Conservation (phyloP, 2,113 vertebrate species). For the Rallus limicola region DNA sequence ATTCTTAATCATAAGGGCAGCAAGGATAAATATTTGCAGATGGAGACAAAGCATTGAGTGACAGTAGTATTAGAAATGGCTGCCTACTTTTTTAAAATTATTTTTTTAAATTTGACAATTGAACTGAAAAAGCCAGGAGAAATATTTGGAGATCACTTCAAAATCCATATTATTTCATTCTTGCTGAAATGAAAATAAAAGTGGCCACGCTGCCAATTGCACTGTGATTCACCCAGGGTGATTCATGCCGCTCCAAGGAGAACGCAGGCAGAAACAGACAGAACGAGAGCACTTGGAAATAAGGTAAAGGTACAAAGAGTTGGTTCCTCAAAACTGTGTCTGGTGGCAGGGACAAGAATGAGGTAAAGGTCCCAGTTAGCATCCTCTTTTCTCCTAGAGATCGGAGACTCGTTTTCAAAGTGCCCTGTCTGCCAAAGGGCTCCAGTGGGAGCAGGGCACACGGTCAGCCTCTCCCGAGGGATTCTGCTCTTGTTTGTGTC, state of each 20-base stretch:
- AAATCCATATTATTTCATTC: background rate
- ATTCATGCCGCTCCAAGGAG: background rate
- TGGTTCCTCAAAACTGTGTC: background rate
- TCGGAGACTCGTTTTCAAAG: background rate
- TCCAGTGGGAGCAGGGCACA: background rate
- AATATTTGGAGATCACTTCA: background rate
- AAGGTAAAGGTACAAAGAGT: background rate
- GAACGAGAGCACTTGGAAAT: background rate
- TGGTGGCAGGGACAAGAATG: background rate
- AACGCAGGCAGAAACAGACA: background rate
- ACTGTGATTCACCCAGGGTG: background rate
- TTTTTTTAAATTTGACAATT: background rate
- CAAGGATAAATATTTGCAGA: background rate
- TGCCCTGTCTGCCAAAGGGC: background rate
- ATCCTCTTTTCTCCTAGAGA: background rate
- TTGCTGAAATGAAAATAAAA: background rate
- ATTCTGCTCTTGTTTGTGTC: background rate
- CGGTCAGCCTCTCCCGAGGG: background rate
- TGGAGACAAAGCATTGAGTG: background rate
- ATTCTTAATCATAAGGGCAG: background rate
- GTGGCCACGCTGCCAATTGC: fast-evolving
- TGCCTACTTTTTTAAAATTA: background rate
- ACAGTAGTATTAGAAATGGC: background rate
- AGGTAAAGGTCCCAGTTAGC: background rate
- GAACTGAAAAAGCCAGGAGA: background rate